These are phyloP conservation scores for Orientallactaga sibirica DNA, from an alignment of 2,797 vertebrate species.

Conservation along the genomic window DNA sequence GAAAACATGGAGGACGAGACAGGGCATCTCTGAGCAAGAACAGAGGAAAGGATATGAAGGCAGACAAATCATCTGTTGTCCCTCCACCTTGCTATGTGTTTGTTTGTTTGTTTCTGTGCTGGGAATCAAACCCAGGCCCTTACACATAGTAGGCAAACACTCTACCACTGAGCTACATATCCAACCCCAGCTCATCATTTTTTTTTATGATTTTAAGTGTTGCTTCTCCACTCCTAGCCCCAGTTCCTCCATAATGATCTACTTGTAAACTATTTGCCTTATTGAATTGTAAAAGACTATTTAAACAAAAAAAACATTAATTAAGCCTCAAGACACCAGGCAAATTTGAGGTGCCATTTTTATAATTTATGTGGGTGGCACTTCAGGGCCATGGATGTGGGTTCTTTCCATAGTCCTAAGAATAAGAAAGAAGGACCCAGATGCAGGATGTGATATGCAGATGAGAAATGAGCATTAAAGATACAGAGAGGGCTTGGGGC, in stretches of 20 bases:
- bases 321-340: not conserved
- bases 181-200: not conserved
- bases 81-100: too few species aligned
- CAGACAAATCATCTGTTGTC: not conserved
- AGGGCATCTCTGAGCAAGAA: not conserved
- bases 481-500: rapidly evolving
- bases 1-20: not conserved
- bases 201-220: not conserved
- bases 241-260: not conserved
- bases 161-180: not conserved
- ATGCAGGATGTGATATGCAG: not conserved
- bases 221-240: not conserved
- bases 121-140: not conserved
- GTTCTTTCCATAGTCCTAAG: not conserved
- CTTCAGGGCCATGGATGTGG: not conserved
- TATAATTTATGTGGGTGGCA: not conserved
- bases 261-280: not conserved
- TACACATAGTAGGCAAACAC: not conserved
- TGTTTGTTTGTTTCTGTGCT: not conserved
- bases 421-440: not conserved
- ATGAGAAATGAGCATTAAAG: rapidly evolving
- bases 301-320: not conserved
- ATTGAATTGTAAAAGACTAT: not conserved
- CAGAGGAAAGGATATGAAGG: not conserved
- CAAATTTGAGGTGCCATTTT: not conserved